Base-by-base conservation (phyloP, 2,797 vertebrate genomes). In the Cephalopachus bancanus region DNA sequence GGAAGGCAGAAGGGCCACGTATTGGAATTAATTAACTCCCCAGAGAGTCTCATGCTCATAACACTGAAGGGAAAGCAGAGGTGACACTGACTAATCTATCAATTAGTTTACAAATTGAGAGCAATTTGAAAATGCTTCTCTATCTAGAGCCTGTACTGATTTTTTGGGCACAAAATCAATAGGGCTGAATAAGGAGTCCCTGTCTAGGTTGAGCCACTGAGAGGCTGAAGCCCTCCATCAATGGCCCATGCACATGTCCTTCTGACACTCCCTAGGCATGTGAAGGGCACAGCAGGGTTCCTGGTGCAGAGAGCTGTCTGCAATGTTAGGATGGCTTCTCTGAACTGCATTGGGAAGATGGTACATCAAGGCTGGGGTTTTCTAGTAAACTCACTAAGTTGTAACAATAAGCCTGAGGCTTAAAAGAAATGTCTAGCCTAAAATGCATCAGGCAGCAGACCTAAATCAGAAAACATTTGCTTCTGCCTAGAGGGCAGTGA, bases 81-180 rank as follows among this genome's bases (percentile, higher is more conserved):
- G 74, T n/a, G 64, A n/a, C 87, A 89, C 93, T 93, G 96, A 98
- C 97, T 98, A 97, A 97, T 98, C 97, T 98, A 97, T 97, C 97
- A 96, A 93, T 97, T 98, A 97, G 96, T 96, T 98, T 96, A 97
- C 95, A 98, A 97, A 98, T 93, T 96, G 97, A 88, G 93, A 97
- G 83, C 97, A 93, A 96, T 96, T 95, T 97, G 83, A 80, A 96
- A 97, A 97, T 71, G 94, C 91, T 97, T 97, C 96, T 94, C 86
- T 95, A 76, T 97, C 95, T 92, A 75, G 92, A 93, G 95, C 65
- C 14, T 20, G 37, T 83, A 93, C 95, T 96, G 97, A 97, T 93
- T 88, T 96, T 94, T 95, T 80, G 49, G 98, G 91, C 97, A 98
- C 76, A 98, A 98, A 98, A 98, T 98, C 98, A 17, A 96, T 97